Conservation (phyloP, 2,797 vertebrate genomes). For the Anguilla marmorata region DNA sequence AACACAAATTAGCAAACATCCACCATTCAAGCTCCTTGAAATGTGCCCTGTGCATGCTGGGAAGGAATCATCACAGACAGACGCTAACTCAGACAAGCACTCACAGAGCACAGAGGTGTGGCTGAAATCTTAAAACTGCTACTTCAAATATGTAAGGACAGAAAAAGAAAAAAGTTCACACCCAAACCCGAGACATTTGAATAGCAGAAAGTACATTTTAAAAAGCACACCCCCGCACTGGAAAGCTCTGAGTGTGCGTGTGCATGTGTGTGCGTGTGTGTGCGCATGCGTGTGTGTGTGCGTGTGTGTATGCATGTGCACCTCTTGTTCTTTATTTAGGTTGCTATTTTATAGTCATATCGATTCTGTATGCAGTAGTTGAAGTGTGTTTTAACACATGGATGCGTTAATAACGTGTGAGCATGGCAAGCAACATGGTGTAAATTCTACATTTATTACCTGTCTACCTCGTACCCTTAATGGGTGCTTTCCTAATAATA, state of each 20-base stretch:
- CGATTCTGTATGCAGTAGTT: neutral
- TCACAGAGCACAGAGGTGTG: neutral
- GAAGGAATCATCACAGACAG: neutral
- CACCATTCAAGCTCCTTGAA: neutral
- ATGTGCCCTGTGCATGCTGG: neutral
- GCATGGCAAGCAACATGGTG: neutral
- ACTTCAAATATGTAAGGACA: neutral
- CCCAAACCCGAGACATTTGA: neutral
- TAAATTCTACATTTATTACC: neutral
- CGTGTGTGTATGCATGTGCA: too few relatives aligned
- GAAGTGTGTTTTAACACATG: neutral
- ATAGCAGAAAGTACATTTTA: neutral
- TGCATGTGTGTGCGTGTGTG: neutral
- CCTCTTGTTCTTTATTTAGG: neutral
- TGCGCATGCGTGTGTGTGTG: neutral
- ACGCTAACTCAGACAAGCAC: neutral
- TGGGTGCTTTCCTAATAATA: neutral
- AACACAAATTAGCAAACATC: neutral
- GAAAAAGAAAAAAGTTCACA: neutral
- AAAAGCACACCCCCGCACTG: neutral
- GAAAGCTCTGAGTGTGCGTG: neutral
- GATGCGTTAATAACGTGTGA: neutral
- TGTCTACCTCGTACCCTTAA: neutral
- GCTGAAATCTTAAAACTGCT: neutral
- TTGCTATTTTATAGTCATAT: neutral